A percentile compares a stretch with the other conserved stretches of the same genome.
These are phyloP conservation scores for Plecotus auritus DNA, from an alignment of 2,113 vertebrate species.

Conservation along the genomic window DNA sequence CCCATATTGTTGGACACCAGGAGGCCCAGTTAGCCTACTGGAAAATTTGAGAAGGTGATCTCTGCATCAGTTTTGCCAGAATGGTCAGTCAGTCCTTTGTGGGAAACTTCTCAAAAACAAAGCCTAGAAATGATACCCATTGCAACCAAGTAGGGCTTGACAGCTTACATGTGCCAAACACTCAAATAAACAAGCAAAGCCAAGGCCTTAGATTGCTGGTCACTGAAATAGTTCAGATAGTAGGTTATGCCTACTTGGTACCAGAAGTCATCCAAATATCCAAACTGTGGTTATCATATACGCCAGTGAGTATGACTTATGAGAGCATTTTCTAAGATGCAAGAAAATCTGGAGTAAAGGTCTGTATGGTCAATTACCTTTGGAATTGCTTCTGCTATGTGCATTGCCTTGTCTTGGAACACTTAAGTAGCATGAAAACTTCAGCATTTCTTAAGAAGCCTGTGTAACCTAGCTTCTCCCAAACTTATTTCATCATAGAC, in stretches of 20 bases:
- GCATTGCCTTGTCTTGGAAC: neutral
- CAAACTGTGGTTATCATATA: neutral
- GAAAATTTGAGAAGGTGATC: neutral
- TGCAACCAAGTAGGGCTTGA: neutral
- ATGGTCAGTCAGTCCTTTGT: neutral
- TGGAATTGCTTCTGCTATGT: neutral
- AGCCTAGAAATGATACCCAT: neutral
- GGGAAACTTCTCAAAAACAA: neutral
- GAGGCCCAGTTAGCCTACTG: neutral
- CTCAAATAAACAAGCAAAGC: neutral
- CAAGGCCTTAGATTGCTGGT: neutral
- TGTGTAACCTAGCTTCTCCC: neutral
- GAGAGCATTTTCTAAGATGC: neutral
- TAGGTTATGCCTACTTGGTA: neutral
- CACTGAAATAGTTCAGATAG: neutral
- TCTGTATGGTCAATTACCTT: rapidly evolving
- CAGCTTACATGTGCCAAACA: rapidly evolving
- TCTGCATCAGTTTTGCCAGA: neutral
- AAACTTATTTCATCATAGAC: neutral
- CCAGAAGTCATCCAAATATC: neutral
- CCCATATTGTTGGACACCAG: neutral
- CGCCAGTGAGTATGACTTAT: neutral
- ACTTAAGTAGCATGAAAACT: neutral
- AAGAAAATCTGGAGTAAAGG: neutral
- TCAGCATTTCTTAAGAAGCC: neutral